A percentile compares a stretch with the other conserved stretches of the same genome.
These are phyloP conservation scores for Chelmon rostratus DNA, from an alignment of 2,797 vertebrate species.

Conservation along the genomic window DNA sequence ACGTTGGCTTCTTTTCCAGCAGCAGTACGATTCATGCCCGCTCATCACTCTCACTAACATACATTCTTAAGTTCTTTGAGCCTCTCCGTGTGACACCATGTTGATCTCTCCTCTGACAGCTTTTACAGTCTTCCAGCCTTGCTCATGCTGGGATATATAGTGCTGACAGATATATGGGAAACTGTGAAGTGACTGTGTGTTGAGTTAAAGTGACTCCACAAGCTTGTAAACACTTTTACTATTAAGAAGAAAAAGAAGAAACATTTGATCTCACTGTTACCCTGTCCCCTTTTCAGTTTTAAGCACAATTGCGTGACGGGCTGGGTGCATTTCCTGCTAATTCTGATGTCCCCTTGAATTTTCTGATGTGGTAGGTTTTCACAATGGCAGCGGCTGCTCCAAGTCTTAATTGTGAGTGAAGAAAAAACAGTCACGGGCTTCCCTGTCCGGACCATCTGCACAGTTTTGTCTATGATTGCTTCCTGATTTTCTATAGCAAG, in stretches of 20 bases:
- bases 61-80: constrained; percentile 33
- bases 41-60: constrained; percentile 32
- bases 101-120: constrained; percentile 42
- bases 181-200: constrained; percentile 21
- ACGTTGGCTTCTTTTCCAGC: not conserved
- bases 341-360: constrained; percentile 56
- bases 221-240: constrained; percentile 62
- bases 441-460: constrained; percentile 70
- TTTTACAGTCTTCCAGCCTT: constrained; percentile 52
- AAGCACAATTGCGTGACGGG: constrained; percentile 11
- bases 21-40: constrained; percentile 21
- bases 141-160: constrained; percentile 27
- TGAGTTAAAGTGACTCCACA: constrained; percentile 33
- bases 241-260: constrained; percentile 3
- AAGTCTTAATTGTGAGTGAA: constrained; percentile 65
- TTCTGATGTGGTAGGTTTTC: constrained; percentile 57
- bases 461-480: constrained; percentile 76
- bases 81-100: constrained; percentile 45
- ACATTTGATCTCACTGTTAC: constrained; percentile 53
- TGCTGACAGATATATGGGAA: constrained; percentile 72
- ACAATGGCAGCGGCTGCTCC: constrained; percentile 47
- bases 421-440: constrained; percentile 50
- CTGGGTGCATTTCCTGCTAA: constrained; percentile 32
- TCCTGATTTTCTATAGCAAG: constrained; percentile 81
- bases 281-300: constrained; percentile 6